These are phyloP conservation scores for Callinectes sapidus DNA, from an alignment of 2,888 invertebrate genomes.

Conservation along the genomic window DNA sequence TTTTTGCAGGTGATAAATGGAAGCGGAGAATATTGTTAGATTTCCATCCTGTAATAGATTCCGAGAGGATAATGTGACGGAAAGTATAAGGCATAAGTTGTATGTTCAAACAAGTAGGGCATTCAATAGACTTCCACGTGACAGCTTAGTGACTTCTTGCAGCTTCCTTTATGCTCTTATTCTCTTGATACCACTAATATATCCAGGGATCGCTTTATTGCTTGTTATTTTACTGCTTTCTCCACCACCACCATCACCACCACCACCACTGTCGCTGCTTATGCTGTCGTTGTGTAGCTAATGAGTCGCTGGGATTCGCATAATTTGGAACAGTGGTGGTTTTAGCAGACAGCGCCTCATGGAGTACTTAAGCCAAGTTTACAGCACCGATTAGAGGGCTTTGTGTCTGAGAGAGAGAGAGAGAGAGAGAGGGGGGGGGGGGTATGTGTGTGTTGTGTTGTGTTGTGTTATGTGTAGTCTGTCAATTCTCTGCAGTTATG, in stretches of 20 bases:
- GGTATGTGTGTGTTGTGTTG: slow-evolving; percentile 40
- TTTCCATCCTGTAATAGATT: no score
- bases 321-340: not conserved
- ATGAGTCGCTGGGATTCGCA: not conserved
- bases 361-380: not conserved
- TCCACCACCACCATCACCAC: not conserved
- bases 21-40: no score
- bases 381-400: not conserved
- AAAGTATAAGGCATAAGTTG: no score
- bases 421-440: not conserved
- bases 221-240: not conserved
- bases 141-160: not conserved
- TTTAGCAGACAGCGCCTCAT: not conserved
- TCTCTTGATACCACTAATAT: no score
- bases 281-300: not conserved
- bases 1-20: no score
- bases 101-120: no score
- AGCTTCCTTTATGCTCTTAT: slow-evolving; percentile 19
- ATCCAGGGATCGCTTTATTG: not conserved
- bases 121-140: not conserved
- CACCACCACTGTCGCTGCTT: not conserved
- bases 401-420: not conserved
- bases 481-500: not conserved
- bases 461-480: slow-evolving; percentile 33
- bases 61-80: no score